Base-by-base conservation (phyloP, 2,113 vertebrate species). In the Mixornis gularis region DNA sequence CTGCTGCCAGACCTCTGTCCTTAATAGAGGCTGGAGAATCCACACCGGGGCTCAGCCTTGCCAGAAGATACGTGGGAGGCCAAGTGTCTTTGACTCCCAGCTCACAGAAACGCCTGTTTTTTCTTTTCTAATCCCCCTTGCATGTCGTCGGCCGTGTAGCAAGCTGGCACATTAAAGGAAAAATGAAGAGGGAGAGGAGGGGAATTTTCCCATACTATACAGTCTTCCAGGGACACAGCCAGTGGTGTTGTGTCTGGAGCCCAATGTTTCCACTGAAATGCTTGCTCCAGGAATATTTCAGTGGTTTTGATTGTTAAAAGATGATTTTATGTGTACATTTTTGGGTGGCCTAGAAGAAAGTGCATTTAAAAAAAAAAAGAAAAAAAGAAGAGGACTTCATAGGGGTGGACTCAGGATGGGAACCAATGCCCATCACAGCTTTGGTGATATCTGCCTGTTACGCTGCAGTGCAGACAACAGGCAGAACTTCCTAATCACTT, bases 1-100 rank as follows among this genome's bases (percentile, higher is more conserved):
- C 77, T 93, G 77, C 77, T 86, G 77, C 80, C 93, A 90, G 93
- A 71, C 72, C 77, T 79, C 71, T 34, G 7, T 79, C 76, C 71
- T 63, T 78, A 80, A 52, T 2, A 84, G 89, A 52, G 0, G 5
- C 56, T 71, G 38, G 30, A 87, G 89, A 95, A 87, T 51, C 79
- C 85, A 85, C 70, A 58, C 41, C 1, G 1, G 60, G 78, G 70
- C 53, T 87, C 89, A 89, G 70, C 63, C 66, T 77, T 91, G 74
- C 89, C 63, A 40, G 79, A 44, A 91, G 74, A 65, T 72, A 79
- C 0, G 1, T 36, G 56, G 53, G 66, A 89, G 71, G 63, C 81
- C 74, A 55, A 87, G 53, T 22, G 63, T 32, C 77, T 95, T 63
- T 84, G 81, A 91, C 70, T 87, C 36, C 36, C 49, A 76, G 3